Percentiles rank a stretch among this genome's conserved stretches.
Conservation (phyloP, 2,113 vertebrate species). For the Cariama cristata region DNA sequence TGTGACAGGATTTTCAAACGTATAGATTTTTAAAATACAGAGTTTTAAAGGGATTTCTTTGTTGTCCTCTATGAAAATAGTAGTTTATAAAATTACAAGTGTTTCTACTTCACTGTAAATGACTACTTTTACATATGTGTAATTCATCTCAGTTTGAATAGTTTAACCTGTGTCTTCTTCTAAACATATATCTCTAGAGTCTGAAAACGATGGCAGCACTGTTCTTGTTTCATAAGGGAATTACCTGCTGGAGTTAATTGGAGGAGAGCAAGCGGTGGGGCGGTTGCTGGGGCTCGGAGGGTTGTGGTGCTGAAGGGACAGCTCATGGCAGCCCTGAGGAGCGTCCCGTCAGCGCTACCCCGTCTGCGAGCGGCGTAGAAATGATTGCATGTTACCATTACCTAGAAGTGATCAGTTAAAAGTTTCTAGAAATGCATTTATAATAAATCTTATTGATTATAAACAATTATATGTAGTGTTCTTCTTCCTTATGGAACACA, state of each 20-base stretch:
- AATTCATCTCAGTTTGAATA: not conserved
- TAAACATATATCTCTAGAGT: not conserved
- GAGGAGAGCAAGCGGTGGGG: fast-evolving
- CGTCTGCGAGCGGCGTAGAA: fast-evolving
- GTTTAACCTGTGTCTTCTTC: not conserved
- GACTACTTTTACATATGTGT: not conserved
- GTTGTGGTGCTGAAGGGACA: constrained; percentile 53
- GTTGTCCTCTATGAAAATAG: not conserved
- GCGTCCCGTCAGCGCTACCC: fast-evolving
- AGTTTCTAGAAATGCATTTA: fast-evolving
- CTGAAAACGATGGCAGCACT: not conserved
- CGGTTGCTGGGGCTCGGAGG: fast-evolving
- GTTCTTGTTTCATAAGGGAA: not conserved
- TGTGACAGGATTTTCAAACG: not conserved
- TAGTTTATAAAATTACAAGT: not conserved
- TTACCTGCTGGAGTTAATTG: not conserved
- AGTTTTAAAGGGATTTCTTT: not conserved
- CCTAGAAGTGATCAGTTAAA: not conserved
- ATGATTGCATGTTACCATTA: not conserved
- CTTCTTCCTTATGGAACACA: not conserved
- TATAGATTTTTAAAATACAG: not conserved
- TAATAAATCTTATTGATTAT: not conserved
- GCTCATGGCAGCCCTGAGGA: not conserved
- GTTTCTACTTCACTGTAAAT: not conserved
- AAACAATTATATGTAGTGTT: not conserved